These are phyloP conservation scores for Adineta ricciae DNA, from an alignment of 2,888 invertebrate genomes.

Conservation along the genomic window DNA sequence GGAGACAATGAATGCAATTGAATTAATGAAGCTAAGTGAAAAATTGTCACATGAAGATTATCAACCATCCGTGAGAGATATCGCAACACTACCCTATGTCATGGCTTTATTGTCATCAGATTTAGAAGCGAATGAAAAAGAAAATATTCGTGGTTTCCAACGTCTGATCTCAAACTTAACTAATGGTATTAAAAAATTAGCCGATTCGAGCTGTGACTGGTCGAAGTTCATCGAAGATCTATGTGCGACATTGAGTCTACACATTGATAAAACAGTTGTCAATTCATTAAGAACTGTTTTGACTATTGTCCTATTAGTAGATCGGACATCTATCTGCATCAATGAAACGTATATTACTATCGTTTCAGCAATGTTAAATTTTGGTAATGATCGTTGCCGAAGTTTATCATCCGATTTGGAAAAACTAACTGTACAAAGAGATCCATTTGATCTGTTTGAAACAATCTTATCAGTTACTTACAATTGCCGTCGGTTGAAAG, in stretches of 20 bases:
- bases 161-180: background rate
- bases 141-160: background rate
- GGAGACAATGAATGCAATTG: background rate
- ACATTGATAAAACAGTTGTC: background rate
- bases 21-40: background rate
- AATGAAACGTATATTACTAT: background rate
- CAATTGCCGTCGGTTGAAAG: background rate
- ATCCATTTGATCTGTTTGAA: background rate
- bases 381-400: background rate
- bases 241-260: background rate
- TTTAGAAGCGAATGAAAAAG: background rate
- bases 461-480: background rate
- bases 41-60: background rate
- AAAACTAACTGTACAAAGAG: background rate
- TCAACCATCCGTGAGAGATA: background rate
- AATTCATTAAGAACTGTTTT: background rate
- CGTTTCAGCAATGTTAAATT: background rate
- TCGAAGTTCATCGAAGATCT: background rate
- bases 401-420: background rate
- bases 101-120: background rate
- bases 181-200: background rate
- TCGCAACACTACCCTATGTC: background rate
- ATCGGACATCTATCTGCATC: background rate
- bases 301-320: background rate
- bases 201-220: background rate